A percentile compares a stretch with the other conserved stretches of the same genome.
These are phyloP conservation scores for Pseudanteris insignis DNA, from an alignment of 2,888 invertebrate species.

Conservation along the genomic window DNA sequence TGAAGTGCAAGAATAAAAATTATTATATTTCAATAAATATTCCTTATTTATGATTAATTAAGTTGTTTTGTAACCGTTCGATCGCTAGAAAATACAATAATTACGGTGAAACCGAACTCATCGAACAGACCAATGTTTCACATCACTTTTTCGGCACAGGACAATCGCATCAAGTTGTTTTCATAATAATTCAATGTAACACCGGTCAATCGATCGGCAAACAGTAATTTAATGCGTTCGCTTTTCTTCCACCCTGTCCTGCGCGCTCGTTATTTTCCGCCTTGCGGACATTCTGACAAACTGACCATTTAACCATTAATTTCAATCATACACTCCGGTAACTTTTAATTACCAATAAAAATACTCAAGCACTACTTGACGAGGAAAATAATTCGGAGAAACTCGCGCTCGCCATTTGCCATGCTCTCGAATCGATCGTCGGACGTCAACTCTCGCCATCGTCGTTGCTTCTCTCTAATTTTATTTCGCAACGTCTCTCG, in stretches of 20 bases:
- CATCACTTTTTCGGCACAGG: no score
- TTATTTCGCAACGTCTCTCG: constrained; percentile 17
- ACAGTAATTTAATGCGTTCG: constrained; percentile 41
- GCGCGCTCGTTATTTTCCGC: constrained; percentile 46
- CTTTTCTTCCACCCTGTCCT: constrained; percentile 42
- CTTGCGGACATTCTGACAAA: constrained; percentile 50
- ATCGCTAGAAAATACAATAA: no score
- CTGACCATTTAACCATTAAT: constrained; percentile 64
- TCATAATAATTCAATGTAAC: constrained; percentile 21
- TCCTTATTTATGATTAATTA: no score
- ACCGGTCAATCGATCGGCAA: constrained; percentile 33
- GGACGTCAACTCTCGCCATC: not conserved
- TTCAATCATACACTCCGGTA: constrained; percentile 62
- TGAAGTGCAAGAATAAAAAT: no score
- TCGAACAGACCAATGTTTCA: no score
- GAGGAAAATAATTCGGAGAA: no score
- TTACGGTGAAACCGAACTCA: no score
- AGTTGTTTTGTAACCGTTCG: no score
- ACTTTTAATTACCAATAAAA: constrained; percentile 66
- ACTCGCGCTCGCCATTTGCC: no score
- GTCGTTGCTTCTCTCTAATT: constrained; percentile 7
- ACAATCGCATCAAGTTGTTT: not conserved
- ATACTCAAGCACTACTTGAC: constrained; percentile 51
- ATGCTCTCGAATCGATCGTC: constrained; percentile 36
- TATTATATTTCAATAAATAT: no score